These are phyloP conservation scores for Onchidella celtica DNA, from an alignment of 2,888 invertebrate species.

Conservation along the genomic window DNA sequence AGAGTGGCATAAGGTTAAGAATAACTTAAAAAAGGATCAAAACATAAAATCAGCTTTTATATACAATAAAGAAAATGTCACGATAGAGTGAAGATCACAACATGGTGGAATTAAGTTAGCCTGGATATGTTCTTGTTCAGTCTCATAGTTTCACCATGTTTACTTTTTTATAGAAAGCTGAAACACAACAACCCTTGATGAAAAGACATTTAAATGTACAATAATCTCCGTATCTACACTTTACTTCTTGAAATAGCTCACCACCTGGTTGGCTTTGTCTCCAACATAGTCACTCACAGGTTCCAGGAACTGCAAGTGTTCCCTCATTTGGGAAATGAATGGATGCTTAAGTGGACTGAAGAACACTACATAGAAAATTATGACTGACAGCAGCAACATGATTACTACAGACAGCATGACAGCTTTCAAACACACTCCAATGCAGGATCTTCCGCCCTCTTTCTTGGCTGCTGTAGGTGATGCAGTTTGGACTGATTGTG, in stretches of 20 bases:
- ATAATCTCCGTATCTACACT: neutral
- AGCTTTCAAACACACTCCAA: conserved; percentile 59
- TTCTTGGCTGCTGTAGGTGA: conserved; percentile 40
- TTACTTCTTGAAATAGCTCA: conserved; percentile 44
- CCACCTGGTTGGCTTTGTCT: conserved; percentile 27
- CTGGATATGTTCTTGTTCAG: conserved; percentile 14
- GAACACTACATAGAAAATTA: conserved; percentile 62
- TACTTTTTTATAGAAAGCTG: no score
- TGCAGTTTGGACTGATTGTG: conserved; percentile 36
- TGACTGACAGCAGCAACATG: conserved; percentile 61
- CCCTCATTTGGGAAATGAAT: conserved; percentile 60
- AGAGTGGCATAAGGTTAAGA: no score
- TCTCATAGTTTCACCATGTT: no score
- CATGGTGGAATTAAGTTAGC: neutral
- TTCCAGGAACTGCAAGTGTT: conserved; percentile 67
- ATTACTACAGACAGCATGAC: conserved; percentile 63
- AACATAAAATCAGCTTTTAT: no score
- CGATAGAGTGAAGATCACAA: conserved; percentile 9
- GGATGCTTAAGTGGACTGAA: conserved; percentile 70
- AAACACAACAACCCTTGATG: neutral
- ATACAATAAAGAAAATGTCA: no score
- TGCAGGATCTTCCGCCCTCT: conserved; percentile 1
- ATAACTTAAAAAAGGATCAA: no score
- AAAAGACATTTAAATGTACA: neutral
- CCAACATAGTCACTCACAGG: conserved; percentile 66